Evolutionary conservation across 1,140 invertebrate genomes (phyloP).

Genomic region (Heterodera carotae): DNA sequence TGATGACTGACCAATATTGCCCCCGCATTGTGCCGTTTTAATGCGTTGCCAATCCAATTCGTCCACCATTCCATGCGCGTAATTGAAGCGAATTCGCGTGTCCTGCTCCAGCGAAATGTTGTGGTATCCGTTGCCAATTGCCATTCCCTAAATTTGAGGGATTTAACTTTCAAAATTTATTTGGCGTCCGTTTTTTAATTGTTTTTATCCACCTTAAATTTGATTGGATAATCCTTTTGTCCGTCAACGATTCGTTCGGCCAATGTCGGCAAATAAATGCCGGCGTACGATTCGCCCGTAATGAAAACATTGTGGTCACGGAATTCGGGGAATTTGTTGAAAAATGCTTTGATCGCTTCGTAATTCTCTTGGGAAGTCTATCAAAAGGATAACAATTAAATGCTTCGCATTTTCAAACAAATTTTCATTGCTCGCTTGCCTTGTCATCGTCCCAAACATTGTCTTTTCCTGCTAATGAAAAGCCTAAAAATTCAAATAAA

Average conservation of each 20-base stretch:
- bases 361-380: slow-evolving; percentile 68
- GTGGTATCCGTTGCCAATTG: slow-evolving; percentile 65
- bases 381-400: slow-evolving; percentile 13
- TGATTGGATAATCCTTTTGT: slow-evolving; percentile 61
- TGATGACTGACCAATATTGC: slow-evolving; percentile 33
- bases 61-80: slow-evolving; percentile 63
- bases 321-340: slow-evolving; percentile 69
- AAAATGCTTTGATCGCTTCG: slow-evolving; percentile 69
- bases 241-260: slow-evolving; percentile 68
- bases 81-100: slow-evolving; percentile 62
- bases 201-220: slow-evolving; percentile 52
- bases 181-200: background rate
- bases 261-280: slow-evolving; percentile 68
- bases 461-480: slow-evolving; percentile 67
- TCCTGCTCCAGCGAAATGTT: slow-evolving; percentile 64
- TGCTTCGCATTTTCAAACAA: background rate
- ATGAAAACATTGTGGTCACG: slow-evolving; percentile 67
- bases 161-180: background rate
- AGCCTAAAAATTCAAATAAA: slow-evolving; percentile 53
- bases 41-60: slow-evolving; percentile 61
- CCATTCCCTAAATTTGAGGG: slow-evolving; percentile 58
- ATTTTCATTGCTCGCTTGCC: background rate
- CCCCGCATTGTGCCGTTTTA: slow-evolving; percentile 58
- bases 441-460: slow-evolving; percentile 14
- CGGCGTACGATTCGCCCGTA: slow-evolving; percentile 69